Evolutionary conservation across 2,888 invertebrate genomes (phyloP), one percentile per base, ranked within the genome.

Genomic region (Brachyptera putata): DNA sequence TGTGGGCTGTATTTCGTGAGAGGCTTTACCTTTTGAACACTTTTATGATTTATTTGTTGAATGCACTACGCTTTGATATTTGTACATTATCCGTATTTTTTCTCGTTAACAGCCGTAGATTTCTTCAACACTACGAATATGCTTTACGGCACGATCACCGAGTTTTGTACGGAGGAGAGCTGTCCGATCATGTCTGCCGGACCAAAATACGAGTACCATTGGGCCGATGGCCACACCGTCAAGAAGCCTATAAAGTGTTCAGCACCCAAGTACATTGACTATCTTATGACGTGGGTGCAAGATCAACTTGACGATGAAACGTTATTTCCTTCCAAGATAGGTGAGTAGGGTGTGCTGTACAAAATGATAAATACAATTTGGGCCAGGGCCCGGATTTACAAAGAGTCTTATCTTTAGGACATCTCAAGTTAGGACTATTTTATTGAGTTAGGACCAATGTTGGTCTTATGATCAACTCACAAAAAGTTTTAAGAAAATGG

Each of bases 61-160:
- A n/a, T n/a, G n/a, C n/a, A n/a, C n/a, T n/a, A n/a, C n/a, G n/a
- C n/a, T n/a, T n/a, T n/a, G n/a, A n/a, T n/a, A n/a, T n/a, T n/a
- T n/a, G n/a, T n/a, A n/a, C n/a, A n/a, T n/a, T n/a, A n/a, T n/a
- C n/a, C n/a, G n/a, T n/a, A n/a, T n/a, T 14, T 26, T 14, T 22
- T 5, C 9, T 3, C 7, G 34, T 7, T 34, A 5, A 7, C 34
- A 97, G 97, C 97, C 71, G 97, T 99, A 65, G 99, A 99, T 79
- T 99, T 99, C 77, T 99, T 98, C 79, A 99, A 99, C 78, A 99
- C 99, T 83, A 98, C 99, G 74, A 97, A 97, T 78, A 99, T 99
- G 98, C 79, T 99, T 66, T 99, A 98, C 72, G 99, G 99, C 56
- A 99, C 98, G 26, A 95, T 99, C 71, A 97, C 97, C n/a, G 99